phyloP scores from a whole-genome alignment of 2,797 vertebrate species.

The Pseudochromis fuscus region DNA sequence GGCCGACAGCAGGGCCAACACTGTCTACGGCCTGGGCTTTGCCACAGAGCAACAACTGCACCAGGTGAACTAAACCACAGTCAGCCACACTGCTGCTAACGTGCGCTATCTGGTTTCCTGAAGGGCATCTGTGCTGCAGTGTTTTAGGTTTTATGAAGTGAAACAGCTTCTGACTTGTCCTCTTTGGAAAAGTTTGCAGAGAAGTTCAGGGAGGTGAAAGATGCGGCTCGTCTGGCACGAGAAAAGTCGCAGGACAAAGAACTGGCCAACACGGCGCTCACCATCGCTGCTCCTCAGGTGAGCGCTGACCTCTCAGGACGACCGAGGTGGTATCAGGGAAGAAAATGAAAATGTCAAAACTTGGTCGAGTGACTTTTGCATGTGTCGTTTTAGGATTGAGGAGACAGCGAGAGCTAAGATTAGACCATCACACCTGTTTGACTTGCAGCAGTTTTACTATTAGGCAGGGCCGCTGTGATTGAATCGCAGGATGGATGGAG shows the following conservation, averaged over 20 bases:
- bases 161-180: conserved; percentile 17
- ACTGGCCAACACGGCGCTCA: conserved; percentile 91
- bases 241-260: conserved; percentile 98
- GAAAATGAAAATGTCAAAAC: background rate
- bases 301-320: conserved; percentile 14
- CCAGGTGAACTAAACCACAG: conserved; percentile 84
- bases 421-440: conserved; percentile 24
- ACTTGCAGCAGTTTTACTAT: conserved; percentile 28
- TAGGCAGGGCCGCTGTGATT: conserved; percentile 35
- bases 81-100: background rate
- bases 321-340: conserved; percentile 5
- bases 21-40: conserved; percentile 95
- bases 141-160: conserved; percentile 4
- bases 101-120: background rate
- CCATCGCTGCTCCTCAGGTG: conserved; percentile 92
- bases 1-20: conserved; percentile 97
- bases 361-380: background rate
- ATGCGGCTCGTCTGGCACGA: conserved; percentile 91
- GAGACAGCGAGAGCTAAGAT: conserved; percentile 34
- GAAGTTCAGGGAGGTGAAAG: conserved; percentile 96
- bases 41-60: conserved; percentile 96
- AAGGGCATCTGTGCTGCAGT: conserved; percentile 7
- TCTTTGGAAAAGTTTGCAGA: conserved; percentile 90
- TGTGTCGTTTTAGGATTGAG: background rate
- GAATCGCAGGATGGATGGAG: conserved; percentile 37